These are phyloP conservation scores for Pterostichus madidus DNA, from an alignment of 2,888 invertebrate species.

Conservation along the genomic window DNA sequence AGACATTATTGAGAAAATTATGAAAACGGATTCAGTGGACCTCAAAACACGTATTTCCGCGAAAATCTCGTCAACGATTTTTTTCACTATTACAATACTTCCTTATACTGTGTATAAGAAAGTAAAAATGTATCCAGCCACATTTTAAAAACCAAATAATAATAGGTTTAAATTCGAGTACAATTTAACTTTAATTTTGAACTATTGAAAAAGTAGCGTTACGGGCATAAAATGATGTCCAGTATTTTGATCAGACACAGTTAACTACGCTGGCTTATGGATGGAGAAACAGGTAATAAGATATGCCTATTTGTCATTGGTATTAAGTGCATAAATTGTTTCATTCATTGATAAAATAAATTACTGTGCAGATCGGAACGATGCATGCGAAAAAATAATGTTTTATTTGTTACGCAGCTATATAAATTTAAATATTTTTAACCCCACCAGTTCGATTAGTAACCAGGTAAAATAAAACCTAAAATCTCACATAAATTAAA, in stretches of 20 bases:
- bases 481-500: slow-evolving; percentile 22
- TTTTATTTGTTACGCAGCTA: slow-evolving; percentile 4
- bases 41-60: no score
- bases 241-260: neutral
- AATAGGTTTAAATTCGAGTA: no score
- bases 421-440: slow-evolving; percentile 8
- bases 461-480: slow-evolving; percentile 16
- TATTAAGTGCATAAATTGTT: slow-evolving; percentile 1
- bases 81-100: no score
- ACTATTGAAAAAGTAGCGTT: no score
- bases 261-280: neutral
- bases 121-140: no score
- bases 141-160: no score
- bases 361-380: neutral
- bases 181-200: no score
- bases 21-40: no score
- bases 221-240: neutral
- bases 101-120: no score
- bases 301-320: neutral
- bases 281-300: neutral
- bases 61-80: no score
- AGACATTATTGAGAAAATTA: no score
- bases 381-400: neutral
- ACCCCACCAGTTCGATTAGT: slow-evolving; percentile 15
- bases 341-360: slow-evolving; percentile 14